phyloP scores from a whole-genome alignment of 2,797 vertebrate genomes.

The Microhierax caerulescens region DNA sequence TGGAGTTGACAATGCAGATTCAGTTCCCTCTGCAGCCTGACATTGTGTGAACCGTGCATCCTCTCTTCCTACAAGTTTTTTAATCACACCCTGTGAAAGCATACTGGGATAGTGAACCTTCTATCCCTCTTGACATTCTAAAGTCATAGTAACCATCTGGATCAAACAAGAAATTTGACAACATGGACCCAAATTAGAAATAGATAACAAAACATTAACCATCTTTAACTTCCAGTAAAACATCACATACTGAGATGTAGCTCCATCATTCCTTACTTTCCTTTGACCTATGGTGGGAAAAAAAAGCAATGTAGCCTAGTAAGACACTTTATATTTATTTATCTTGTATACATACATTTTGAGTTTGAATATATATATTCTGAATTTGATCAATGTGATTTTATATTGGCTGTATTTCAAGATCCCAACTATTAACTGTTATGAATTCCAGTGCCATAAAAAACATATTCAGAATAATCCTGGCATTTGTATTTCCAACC shows the following conservation, averaged over 20 bases:
- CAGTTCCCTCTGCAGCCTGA: background rate
- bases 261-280: background rate
- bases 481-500: background rate
- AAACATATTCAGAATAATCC: background rate
- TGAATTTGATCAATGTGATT: background rate
- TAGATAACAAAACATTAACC: background rate
- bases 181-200: background rate
- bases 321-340: background rate
- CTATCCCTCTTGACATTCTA: background rate
- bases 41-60: accelerated
- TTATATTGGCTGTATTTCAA: background rate
- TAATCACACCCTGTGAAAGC: background rate
- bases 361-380: background rate
- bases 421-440: background rate
- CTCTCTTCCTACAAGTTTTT: background rate
- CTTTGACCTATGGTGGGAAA: background rate
- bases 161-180: background rate
- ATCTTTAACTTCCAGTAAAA: background rate
- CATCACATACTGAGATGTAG: background rate
- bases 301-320: background rate
- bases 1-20: background rate
- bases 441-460: background rate
- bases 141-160: background rate
- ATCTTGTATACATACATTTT: background rate
- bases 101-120: background rate